Conservation (phyloP, 2,888 invertebrate species). For the Aleiodes leptofemur region DNA sequence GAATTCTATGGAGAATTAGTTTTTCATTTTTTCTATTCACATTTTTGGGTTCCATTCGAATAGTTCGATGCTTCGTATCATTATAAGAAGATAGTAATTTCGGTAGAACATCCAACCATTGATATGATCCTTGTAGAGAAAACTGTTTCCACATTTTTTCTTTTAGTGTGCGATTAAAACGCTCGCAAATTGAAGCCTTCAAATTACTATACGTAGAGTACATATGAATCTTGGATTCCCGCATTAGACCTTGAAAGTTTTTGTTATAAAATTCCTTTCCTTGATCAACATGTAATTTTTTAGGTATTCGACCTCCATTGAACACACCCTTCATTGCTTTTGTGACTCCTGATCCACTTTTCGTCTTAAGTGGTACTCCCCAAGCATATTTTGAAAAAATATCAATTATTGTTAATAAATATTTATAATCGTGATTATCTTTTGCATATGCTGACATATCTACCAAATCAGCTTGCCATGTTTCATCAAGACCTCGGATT, state of each 20-base stretch:
- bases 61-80: conserved; percentile 52
- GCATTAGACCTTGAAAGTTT: conserved; percentile 59
- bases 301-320: conserved; percentile 43
- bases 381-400: conserved; percentile 70
- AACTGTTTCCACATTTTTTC: conserved; percentile 13
- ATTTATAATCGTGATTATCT: conserved; percentile 59
- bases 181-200: neutral
- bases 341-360: conserved; percentile 62
- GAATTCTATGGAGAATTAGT: neutral
- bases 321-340: conserved; percentile 54
- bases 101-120: neutral
- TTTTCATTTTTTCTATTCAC: conserved; percentile 61
- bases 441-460: conserved; percentile 64
- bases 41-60: conserved; percentile 61
- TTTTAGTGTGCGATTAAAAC: conserved; percentile 15
- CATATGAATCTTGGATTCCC: conserved; percentile 46
- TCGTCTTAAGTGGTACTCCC: conserved; percentile 66
- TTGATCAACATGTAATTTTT: conserved; percentile 46
- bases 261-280: conserved; percentile 53
- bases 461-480: conserved; percentile 59
- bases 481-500: conserved; percentile 69
- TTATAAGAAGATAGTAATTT: neutral
- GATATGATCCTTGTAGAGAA: neutral
- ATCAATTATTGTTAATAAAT: conserved; percentile 56
- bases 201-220: conserved; percentile 8